phyloP scores from a whole-genome alignment of 2,797 vertebrate genomes.

The Rhinoraja longicauda region DNA sequence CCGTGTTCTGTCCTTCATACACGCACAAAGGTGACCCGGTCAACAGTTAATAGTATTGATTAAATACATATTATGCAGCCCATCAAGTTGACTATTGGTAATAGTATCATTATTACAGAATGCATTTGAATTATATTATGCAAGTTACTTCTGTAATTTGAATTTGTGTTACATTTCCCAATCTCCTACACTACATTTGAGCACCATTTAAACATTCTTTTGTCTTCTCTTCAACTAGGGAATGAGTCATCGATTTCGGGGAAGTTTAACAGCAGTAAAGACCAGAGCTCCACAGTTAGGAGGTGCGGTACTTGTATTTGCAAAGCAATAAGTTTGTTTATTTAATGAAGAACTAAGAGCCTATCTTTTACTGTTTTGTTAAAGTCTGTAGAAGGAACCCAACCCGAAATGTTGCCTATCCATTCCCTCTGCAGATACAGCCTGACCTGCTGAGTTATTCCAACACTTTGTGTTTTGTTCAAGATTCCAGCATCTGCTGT shows the following conservation, averaged over 20 bases:
- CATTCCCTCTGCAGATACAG: too few species aligned
- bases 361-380: not conserved
- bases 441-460: too few species aligned
- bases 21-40: not conserved
- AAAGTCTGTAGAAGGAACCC: too few species aligned
- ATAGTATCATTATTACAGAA: not conserved
- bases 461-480: too few species aligned
- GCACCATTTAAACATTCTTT: not conserved
- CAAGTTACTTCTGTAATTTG: not conserved
- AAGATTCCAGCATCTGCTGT: too few species aligned
- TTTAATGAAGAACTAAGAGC: not conserved
- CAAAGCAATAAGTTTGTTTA: not conserved
- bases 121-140: not conserved
- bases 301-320: conserved; percentile 60
- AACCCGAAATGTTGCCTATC: too few species aligned
- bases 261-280: conserved; percentile 83
- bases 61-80: not conserved
- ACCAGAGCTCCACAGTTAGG: conserved; percentile 86
- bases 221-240: conserved; percentile 60
- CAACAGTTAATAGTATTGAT: not conserved
- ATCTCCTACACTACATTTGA: conserved; percentile 20
- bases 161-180: not conserved
- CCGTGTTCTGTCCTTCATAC: not conserved
- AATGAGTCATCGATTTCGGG: conserved; percentile 80
- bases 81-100: not conserved